phyloP scores from a whole-genome alignment of 2,113 vertebrate genomes.

The Pampusana beccarii region DNA sequence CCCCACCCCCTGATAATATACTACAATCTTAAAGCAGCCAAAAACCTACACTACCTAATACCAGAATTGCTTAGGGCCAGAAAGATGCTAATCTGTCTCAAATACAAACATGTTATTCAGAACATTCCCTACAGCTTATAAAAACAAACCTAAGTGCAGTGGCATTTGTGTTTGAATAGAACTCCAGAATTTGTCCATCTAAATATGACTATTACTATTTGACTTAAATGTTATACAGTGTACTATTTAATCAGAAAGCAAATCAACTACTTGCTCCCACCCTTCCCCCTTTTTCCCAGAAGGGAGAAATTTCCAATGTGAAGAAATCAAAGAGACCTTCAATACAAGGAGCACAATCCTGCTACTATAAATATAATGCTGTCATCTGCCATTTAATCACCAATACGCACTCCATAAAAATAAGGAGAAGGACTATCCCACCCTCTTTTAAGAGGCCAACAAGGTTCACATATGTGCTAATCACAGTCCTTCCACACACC shows the following conservation, averaged over 20 bases:
- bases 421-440: not conserved
- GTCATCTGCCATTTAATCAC: not conserved
- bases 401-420: not conserved
- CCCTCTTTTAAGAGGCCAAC: not conserved
- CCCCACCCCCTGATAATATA: not conserved
- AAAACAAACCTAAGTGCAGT: not conserved
- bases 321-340: not conserved
- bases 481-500: not conserved
- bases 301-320: not conserved
- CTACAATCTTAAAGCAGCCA: not conserved
- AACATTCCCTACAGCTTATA: not conserved
- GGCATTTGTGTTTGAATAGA: not conserved
- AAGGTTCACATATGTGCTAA: not conserved
- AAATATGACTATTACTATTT: not conserved
- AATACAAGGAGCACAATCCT: not conserved
- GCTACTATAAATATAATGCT: not conserved
- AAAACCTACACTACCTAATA: not conserved
- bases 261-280: not conserved
- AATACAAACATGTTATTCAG: not conserved
- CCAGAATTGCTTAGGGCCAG: not conserved
- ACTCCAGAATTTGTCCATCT: not conserved
- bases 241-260: not conserved
- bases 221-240: not conserved
- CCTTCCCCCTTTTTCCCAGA: not conserved
- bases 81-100: not conserved